These are phyloP conservation scores for Orius insidiosus DNA, from an alignment of 1,140 invertebrate species.

Conservation along the genomic window DNA sequence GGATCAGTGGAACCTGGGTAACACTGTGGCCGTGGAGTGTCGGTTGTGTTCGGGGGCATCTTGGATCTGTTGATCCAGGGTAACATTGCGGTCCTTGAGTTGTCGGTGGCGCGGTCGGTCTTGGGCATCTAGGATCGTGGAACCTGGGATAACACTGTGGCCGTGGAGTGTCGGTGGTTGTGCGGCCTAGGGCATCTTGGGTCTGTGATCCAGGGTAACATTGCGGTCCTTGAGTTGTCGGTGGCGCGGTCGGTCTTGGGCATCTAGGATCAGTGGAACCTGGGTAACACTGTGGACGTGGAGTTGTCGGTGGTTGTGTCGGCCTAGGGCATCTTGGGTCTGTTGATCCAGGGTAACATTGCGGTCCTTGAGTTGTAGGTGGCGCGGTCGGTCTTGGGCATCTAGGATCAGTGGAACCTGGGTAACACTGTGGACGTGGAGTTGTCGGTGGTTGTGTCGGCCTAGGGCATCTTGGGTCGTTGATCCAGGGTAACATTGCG, in stretches of 20 bases:
- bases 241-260: constrained; percentile 18
- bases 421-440: constrained; percentile 19
- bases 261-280: constrained; percentile 22
- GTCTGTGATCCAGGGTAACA: constrained; percentile 31
- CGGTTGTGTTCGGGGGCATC: constrained; percentile 21
- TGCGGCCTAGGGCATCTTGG: constrained; percentile 29
- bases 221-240: constrained; percentile 17
- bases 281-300: constrained; percentile 19
- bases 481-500: constrained; percentile 24
- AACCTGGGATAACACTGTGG: constrained; percentile 23
- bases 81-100: constrained; percentile 18
- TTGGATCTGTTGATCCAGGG: constrained; percentile 22
- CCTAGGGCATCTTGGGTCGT: constrained; percentile 26
- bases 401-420: constrained; percentile 25
- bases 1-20: constrained; percentile 23
- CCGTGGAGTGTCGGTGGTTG: constrained; percentile 23
- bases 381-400: constrained; percentile 22
- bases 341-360: constrained; percentile 27
- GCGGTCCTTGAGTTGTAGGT: constrained; percentile 19
- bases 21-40: constrained; percentile 23
- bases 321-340: constrained; percentile 30
- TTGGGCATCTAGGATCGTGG: constrained; percentile 23
- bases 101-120: constrained; percentile 16
- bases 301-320: constrained; percentile 21
- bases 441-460: constrained; percentile 16